Evolutionary conservation across 2,888 invertebrate species (phyloP), one percentile per base, ranked within the genome.

Genomic region (Falcaria lacertinaria): DNA sequence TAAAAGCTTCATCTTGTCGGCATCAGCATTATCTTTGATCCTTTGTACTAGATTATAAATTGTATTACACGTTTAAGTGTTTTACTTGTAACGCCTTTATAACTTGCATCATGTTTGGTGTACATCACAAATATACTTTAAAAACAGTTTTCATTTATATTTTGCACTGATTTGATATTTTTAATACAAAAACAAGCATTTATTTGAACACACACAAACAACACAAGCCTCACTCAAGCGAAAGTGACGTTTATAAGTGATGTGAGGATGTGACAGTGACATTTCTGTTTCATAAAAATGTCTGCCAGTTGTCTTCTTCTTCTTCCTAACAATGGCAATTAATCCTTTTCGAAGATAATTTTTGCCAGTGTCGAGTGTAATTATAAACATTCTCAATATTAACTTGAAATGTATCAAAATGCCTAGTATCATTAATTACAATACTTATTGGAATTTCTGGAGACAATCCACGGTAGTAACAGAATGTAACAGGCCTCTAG

Each of bases 1-100:
- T 75, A 80, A 68, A 65, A 74, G 49, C 78, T 77, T 85, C 88
- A 88, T 88, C 64, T 75, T 86, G 74, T 78, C 70, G 63, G 72
- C 74, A 71, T 78, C 72, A 64, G 68, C 71, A 72, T 69, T 66
- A 69, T 75, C 69, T 80, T 75, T 66, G 60, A 73, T 69, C 65
- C 52, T 15, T 37, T 14, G 14, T 16, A 14, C 14, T 37, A 37
- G 37, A 37, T 37, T 37, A 37, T 22, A 37, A 14, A n/a, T 37
- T 15, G 22, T 37, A 8, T 37, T 37, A 14, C 13, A 22, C 22
- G 14, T 7, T 19, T 15, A 15, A 13, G 19, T 36, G 7, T n/a
- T 19, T 15, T 4, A 33, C 19, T 13, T 5, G 19, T 15, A 14
- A 22, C 7, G 2, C 4, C 7, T 25, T 16, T 11, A 8, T 15